A percentile compares a stretch with the other conserved stretches of the same genome.
phyloP scores from a whole-genome alignment of 1,140 invertebrate genomes.

The Calliopsis andreniformis region DNA sequence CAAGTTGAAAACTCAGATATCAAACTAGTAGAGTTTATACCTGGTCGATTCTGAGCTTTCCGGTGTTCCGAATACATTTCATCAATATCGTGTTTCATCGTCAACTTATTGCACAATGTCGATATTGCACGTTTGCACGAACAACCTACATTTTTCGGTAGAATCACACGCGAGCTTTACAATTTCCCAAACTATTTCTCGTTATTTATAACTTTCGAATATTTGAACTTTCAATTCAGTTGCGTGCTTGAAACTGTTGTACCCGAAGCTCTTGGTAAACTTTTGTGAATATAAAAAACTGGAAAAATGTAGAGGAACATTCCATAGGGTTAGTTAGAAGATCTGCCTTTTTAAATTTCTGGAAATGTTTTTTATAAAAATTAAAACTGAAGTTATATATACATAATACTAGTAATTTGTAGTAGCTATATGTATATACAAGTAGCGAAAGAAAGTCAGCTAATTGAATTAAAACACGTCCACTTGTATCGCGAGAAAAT shows the following conservation, averaged over 20 bases:
- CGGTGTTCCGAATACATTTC: slow-evolving; percentile 7
- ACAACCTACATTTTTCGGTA: slow-evolving; percentile 7
- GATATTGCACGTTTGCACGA: slow-evolving; percentile 16
- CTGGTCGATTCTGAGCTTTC: background rate
- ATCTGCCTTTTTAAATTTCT: too few species aligned
- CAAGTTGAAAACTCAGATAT: background rate
- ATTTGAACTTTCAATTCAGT: background rate
- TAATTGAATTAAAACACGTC: background rate
- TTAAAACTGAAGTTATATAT: too few species aligned
- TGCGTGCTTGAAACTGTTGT: background rate
- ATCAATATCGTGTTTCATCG: slow-evolving; percentile 20
- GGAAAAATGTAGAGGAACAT: too few species aligned
- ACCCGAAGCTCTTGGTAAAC: background rate
- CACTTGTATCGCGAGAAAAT: background rate
- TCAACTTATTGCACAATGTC: slow-evolving; percentile 3
- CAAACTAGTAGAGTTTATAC: background rate
- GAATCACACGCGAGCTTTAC: slow-evolving; percentile 3
- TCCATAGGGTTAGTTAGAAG: too few species aligned
- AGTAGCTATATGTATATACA: too few species aligned
- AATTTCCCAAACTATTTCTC: background rate
- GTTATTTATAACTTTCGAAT: background rate
- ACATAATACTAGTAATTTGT: too few species aligned
- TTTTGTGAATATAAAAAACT: background rate
- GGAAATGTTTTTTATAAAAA: too few species aligned
- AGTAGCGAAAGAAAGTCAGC: background rate